Base-by-base conservation (phyloP, 92 coral and sea anemone species). In the Metridium senile region DNA sequence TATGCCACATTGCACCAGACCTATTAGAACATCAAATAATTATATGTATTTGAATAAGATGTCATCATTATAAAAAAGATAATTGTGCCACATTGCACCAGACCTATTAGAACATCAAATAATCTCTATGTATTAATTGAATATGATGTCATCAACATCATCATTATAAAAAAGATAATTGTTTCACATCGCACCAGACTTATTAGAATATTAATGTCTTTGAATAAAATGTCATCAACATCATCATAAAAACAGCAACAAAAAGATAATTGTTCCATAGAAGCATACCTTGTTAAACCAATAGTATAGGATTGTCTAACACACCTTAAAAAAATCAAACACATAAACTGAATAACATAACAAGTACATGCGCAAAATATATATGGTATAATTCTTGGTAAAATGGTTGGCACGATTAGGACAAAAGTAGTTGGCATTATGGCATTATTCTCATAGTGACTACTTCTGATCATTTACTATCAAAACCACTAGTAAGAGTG, bases 291-390 rank as follows among this genome's bases (percentile, higher is more conserved):
- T 67, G 87, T 62, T 47, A 88, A 29, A 3, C 85, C 88, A 29
- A 74, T 62, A 22, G 86, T 83, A 58, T 84, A 80, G 21, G 97
- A 91, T 32, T 80, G 87, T 43, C 89, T 91, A 26, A 91, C 97
- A 82, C 97, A 91, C 75, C 97, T 91, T 58, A 30, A 62, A 65
- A 62, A 67, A 22, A 70, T 57, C 17, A 34, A 20, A 0, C n/a
- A n/a, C n/a, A n/a, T n/a, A n/a, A n/a, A n/a, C n/a, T n/a, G n/a
- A n/a, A n/a, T n/a, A n/a, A n/a, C n/a, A n/a, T n/a, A n/a, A n/a
- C n/a, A n/a, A n/a, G n/a, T n/a, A n/a, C n/a, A n/a, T n/a, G n/a
- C n/a, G n/a, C n/a, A n/a, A n/a, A n/a, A n/a, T n/a, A n/a, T n/a
- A n/a, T n/a, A n/a, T n/a, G n/a, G n/a, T n/a, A n/a, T n/a, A n/a